These are phyloP conservation scores for Apodemia mormo DNA, from an alignment of 2,888 invertebrate species.

Conservation along the genomic window DNA sequence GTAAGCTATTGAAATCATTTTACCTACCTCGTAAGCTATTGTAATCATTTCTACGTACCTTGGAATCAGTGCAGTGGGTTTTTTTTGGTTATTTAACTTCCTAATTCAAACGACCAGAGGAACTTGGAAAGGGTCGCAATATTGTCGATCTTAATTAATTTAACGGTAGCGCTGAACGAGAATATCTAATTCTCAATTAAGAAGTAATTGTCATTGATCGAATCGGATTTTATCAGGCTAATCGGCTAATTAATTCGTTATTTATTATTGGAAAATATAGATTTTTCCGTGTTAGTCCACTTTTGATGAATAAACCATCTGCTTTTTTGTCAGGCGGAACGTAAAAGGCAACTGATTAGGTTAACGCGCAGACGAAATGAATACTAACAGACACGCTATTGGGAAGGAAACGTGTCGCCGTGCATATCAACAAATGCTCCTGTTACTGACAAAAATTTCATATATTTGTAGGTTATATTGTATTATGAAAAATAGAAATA, in stretches of 20 bases:
- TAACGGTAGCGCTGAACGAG: not conserved
- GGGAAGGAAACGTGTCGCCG: no score
- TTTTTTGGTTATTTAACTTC: no score
- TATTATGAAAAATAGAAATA: no score
- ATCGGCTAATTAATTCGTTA: conserved; percentile 1
- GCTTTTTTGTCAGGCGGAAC: not conserved
- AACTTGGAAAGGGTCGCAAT: not conserved
- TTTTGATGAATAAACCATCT: not conserved
- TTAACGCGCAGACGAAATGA: no score
- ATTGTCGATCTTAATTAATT: conserved; percentile 1
- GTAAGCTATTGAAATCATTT: no score
- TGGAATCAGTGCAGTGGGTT: no score
- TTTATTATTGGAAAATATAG: not conserved
- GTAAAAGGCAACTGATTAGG: not conserved
- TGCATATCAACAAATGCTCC: no score
- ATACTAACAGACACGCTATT: no score
- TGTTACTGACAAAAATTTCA: no score
- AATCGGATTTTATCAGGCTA: conserved; percentile 2
- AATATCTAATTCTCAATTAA: conserved; percentile 7
- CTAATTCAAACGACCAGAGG: not conserved
- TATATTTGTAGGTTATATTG: no score
- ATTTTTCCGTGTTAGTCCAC: not conserved
- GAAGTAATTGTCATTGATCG: not conserved
- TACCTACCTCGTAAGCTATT: no score
- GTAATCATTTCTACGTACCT: no score